Base-by-base conservation (phyloP, 1,140 invertebrate species). In the Amyelois transitella region DNA sequence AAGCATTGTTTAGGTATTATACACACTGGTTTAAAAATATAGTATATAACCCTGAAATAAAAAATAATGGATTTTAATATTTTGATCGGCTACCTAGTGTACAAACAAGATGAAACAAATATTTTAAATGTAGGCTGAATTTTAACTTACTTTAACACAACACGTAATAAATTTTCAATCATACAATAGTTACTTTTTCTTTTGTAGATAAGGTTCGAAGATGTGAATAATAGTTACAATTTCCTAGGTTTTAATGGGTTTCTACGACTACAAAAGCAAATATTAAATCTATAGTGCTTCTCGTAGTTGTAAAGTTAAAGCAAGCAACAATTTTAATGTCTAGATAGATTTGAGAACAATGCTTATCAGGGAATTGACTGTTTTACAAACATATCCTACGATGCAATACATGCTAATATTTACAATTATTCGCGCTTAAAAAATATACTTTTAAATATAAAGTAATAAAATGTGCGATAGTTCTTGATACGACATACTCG, bases 321-420 rank as follows among this genome's bases (percentile, higher is more conserved):
- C 71, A 72, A 80, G 75, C 75, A 77, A 75, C 60, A 66, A 55
- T 69, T 69, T 67, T 56, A 62, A 65, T 58, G 63, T 64, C 64
- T 66, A 69, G 65, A 69, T 66, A 72, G 56, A 67, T 72, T 69
- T 65, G 62, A 76, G 59, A 73, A 67, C 68, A 72, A 65, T 73
- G 60, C 69, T 77, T 53, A 64, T 67, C 66, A 77, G 69, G 68
- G 71, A 86, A 86, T 86, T 86, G 82, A 86, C 82, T 68, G 74
- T 77, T 75, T 86, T 81, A 83, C 66, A 67, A 75, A 76, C 60
- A 73, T 82, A 82, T 56, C 60, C 69, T 82, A 48, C 20, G 45
- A n/a, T 21, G 12, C 45, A n/a, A 48, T 21, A 79, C 61, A 22
- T 72, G 73, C 63, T 58, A 69, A 60, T 79, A 76, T 65, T 66